Evolutionary conservation across 2,113 vertebrate genomes (phyloP).

Genomic region (Podiceps cristatus): DNA sequence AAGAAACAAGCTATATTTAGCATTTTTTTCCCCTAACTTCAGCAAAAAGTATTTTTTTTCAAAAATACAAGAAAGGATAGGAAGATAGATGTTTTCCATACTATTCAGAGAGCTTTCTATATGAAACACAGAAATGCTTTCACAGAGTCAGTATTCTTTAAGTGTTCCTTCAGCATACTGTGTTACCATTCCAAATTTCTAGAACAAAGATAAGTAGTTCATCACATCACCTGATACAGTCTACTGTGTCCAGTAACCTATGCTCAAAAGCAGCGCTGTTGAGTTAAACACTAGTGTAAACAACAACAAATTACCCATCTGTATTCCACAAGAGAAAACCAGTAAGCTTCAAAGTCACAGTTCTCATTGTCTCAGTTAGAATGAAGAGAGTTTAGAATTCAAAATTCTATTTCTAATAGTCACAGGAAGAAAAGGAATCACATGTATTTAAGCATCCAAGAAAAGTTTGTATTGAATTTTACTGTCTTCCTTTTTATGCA

Average conservation of each 20-base stretch:
- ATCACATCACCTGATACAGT: not conserved
- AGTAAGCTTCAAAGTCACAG: not conserved
- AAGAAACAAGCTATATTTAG: not conserved
- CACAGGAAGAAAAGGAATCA: not conserved
- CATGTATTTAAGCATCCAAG: not conserved
- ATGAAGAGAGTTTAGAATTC: not conserved
- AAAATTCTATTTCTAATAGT: not conserved
- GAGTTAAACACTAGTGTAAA: not conserved
- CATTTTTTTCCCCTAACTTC: not conserved
- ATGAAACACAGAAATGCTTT: not conserved
- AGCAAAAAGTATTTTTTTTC: not conserved
- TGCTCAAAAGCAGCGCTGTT: not conserved
- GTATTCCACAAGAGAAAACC: not conserved
- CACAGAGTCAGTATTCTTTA: not conserved
- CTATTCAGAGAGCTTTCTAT: not conserved
- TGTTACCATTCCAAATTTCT: not conserved
- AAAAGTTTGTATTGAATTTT: not conserved
- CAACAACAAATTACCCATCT: not conserved
- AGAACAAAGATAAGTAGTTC: not conserved
- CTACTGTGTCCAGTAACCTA: not conserved
- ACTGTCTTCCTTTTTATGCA: not conserved
- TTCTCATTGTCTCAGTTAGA: not conserved
- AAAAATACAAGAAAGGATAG: not conserved
- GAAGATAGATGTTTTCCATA: not conserved
- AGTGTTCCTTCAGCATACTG: not conserved